Base-by-base conservation (phyloP, 2,797 vertebrate species). In the Loriculus beryllinus region DNA sequence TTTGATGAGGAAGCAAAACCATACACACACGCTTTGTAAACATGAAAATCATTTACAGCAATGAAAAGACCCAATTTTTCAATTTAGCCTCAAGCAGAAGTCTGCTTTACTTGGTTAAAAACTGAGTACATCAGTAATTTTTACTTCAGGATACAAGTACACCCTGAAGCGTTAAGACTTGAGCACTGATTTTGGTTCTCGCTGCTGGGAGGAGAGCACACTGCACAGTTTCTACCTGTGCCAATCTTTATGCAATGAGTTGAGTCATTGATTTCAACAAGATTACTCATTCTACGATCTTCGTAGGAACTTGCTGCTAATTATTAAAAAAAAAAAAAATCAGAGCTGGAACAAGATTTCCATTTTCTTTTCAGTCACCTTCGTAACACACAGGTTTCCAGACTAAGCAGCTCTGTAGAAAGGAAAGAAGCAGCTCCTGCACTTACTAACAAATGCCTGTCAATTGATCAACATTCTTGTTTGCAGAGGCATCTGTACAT, bases 281-380 rank as follows among this genome's bases (percentile, higher is more conserved):
- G 29, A 75, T 93, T 95, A 78, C 39, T 94, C 76, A 76, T 19
- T 42, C 57, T 28, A 47, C 1, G 1, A 57, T 60, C 52, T 84
- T 59, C 54, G 76, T 22, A 86, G 82, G 77, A 88, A 93, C 90
- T 33, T 82, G 69, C 35, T 93, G 91, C 43, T 80, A 95, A 88
- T 35, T 83, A 94, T 86, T 91, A 31, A 69, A 91, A 89, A 40
- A 39, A 88, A 39, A 39, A 40, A 40, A 92, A 69, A 76, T 78
- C 35, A 51, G 35, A 72, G 28, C 31, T 64, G 22, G 26, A 37
- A 87, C 69, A 60, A 71, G 7, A 77, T 39, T 21, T 1, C 0
- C 42, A 29, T 86, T 88, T 90, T 83, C 64, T 49, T 91, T 94
- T 59, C 9, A 81, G 49, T 78, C 69, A 91, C 39, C n/a, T 81